Evolutionary conservation across 2,797 vertebrate species (phyloP).

Genomic region (Amblyopsis hoosieri): DNA sequence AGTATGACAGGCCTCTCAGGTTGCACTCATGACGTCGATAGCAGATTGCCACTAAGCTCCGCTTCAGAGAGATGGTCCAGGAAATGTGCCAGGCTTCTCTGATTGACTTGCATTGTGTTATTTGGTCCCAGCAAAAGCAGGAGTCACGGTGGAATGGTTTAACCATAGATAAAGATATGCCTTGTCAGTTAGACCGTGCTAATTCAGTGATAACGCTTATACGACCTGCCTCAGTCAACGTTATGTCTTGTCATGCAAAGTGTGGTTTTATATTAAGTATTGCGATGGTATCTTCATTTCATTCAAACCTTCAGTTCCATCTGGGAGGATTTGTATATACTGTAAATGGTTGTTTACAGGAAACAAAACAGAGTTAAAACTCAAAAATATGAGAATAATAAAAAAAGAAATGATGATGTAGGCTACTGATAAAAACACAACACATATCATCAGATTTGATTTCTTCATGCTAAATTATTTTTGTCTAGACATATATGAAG

Average conservation of each 20-base stretch:
- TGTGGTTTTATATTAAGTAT: conserved; percentile 32
- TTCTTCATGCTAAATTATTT: conserved; percentile 2
- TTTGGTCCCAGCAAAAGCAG: conserved; percentile 2
- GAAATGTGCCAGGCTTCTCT: conserved; percentile 31
- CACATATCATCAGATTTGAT: neutral
- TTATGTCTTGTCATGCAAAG: conserved; percentile 25
- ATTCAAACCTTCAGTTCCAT: conserved; percentile 3
- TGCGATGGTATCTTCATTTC: conserved; percentile 30
- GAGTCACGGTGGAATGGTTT: conserved; percentile 2
- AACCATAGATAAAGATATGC: conserved; percentile 1
- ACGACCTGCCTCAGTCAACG: conserved; percentile 10
- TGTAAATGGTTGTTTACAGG: conserved; percentile 23
- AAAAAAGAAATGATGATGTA: too few relatives aligned
- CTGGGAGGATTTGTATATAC: conserved; percentile 24
- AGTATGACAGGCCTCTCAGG: conserved; percentile 41
- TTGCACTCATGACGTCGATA: conserved; percentile 41
- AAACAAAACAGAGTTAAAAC: neutral
- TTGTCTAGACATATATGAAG: neutral
- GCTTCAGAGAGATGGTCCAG: conserved; percentile 27
- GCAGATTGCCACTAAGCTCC: conserved; percentile 28
- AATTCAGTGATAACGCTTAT: conserved; percentile 15
- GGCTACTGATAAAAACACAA: conserved; percentile 9
- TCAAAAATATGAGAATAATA: too few relatives aligned
- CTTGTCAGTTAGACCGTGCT: conserved; percentile 1
- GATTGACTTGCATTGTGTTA: conserved; percentile 18